phyloP scores from a whole-genome alignment of 2,797 vertebrate genomes.

The Cirrhinus molitorella region DNA sequence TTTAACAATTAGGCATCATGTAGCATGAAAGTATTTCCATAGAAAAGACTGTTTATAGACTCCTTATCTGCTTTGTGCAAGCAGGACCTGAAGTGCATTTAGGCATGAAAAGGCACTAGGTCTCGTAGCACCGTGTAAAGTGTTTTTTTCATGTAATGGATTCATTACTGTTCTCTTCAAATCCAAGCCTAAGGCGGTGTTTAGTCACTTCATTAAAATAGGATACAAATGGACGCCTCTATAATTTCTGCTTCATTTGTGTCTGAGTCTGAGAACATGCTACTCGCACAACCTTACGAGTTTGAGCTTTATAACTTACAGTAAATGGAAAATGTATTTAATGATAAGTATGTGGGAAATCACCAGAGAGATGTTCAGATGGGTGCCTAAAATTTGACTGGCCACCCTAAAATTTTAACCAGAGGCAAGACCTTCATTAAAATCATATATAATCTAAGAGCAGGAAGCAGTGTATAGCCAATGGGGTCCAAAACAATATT shows the following conservation, averaged over 20 bases:
- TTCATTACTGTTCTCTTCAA: conserved; percentile 71
- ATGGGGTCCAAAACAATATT: neutral
- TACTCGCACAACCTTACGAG: neutral
- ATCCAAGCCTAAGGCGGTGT: conserved; percentile 71
- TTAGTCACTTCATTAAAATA: conserved; percentile 79
- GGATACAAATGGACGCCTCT: conserved; percentile 71
- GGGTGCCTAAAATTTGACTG: neutral
- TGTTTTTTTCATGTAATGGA: conserved; percentile 66
- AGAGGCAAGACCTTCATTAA: neutral
- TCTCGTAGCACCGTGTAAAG: conserved; percentile 59
- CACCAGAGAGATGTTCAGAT: neutral
- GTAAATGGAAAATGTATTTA: neutral
- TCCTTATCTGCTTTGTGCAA: conserved; percentile 62
- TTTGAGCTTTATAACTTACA: conserved; percentile 38
- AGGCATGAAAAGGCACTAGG: conserved; percentile 57
- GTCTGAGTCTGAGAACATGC: conserved; percentile 16
- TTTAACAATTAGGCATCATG: conserved; percentile 60
- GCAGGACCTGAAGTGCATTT: conserved; percentile 61
- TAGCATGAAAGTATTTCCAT: conserved; percentile 67
- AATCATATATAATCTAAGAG: neutral
- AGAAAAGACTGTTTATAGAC: conserved; percentile 61
- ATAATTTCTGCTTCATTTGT: conserved; percentile 73
- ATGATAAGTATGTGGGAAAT: neutral
- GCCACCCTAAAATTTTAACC: too few species aligned
- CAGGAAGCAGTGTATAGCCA: neutral